Percentiles rank a stretch among this genome's conserved stretches.
These are phyloP conservation scores for Eupithecia tripunctaria DNA, from an alignment of 2,888 invertebrate genomes.

Conservation along the genomic window DNA sequence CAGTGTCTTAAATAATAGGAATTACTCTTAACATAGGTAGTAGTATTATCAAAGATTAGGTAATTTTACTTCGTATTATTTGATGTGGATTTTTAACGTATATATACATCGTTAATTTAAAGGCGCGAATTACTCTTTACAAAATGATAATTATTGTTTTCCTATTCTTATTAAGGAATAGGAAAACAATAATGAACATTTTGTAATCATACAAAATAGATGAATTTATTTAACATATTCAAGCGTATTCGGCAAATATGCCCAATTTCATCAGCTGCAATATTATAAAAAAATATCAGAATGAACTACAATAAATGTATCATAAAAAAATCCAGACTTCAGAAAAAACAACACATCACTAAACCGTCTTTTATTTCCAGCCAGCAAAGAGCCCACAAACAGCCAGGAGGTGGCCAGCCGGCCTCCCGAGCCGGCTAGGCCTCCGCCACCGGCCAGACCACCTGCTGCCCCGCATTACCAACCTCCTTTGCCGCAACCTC, in stretches of 20 bases:
- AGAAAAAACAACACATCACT: neutral
- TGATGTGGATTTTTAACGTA: neutral
- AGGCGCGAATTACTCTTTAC: neutral
- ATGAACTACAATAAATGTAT: neutral
- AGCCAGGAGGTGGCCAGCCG: slow-evolving; percentile 61
- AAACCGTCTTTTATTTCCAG: slow-evolving; percentile 56
- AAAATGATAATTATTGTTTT: no score
- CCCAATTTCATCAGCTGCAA: neutral
- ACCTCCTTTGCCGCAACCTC: slow-evolving; percentile 58
- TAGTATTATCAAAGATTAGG: neutral
- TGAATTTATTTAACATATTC: neutral
- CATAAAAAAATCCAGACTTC: neutral
- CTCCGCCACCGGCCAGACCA: slow-evolving; percentile 63
- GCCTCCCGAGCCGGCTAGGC: slow-evolving; percentile 71
- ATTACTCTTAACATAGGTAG: neutral
- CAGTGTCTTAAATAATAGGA: neutral
- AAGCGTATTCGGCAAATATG: neutral
- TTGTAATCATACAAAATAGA: neutral
- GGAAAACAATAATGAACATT: neutral
- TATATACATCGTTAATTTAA: neutral
- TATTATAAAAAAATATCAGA: neutral
- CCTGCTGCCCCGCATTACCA: slow-evolving; percentile 67
- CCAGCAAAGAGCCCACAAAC: slow-evolving; percentile 61
- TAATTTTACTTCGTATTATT: neutral
- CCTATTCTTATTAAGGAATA: neutral